Evolutionary conservation across 2,113 vertebrate genomes (phyloP), one percentile per base, ranked within the genome.

Genomic region (Zosterops hypoxanthus): DNA sequence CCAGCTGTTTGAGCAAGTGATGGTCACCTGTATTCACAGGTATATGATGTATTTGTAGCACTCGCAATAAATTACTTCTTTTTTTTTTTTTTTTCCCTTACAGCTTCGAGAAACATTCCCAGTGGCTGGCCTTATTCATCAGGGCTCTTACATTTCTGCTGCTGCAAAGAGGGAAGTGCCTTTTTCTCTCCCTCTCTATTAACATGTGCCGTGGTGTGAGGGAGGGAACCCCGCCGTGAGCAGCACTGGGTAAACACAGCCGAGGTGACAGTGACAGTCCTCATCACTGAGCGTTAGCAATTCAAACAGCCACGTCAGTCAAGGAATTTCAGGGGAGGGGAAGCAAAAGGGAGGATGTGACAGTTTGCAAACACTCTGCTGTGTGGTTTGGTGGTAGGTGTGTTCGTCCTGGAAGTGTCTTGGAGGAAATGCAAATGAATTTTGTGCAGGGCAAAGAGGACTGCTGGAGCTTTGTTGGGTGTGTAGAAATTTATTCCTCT

Each of bases 1-100:
- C 16, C 55, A 34, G 94, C 59, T 8, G 1, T 69, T 11, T 47
- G 55, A 91, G 87, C 93, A 57, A 89, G 87, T 14, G 94, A 94
- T 71, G 80, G 88, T 88, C 95, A 96, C 95, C 95, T 97, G 95
- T 93, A 93, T 4, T 95, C 94, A 96, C 91, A 95, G 87, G 87
- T 91, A 57, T 20, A 79, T 90, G 94, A 95, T 93, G 92, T 66
- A 93, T 86, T 68, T 57, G 65, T 36, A 88, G 76, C 90, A 79
- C 86, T 33, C 4, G 36, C 86, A 90, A 88, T 96, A 96, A 96
- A 95, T 97, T 93, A 93, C 82, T 68, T 36, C 60, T 83, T 57
- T 70, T 80, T 50, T 46, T 47, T 47, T 47, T 20, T 19, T 46
- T 49, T 7, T 49, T 12, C 68, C 64, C 73, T 90, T 84, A 65